Conservation (phyloP, 2,888 invertebrate species). For the Aphodius granarius region DNA sequence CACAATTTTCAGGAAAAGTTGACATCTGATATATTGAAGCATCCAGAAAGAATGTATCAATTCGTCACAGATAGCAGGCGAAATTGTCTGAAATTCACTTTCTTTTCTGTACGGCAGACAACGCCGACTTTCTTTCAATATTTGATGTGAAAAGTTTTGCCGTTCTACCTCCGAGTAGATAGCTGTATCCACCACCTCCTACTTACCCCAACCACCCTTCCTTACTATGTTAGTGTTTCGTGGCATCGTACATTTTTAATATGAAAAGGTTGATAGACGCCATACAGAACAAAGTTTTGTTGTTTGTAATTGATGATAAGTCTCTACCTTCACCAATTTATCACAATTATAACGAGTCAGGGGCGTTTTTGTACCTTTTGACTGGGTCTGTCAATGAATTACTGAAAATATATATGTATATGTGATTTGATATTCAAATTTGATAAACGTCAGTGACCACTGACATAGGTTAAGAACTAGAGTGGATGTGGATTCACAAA, state of each 20-base stretch:
- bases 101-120: background rate
- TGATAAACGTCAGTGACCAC: no score
- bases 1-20: background rate
- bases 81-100: background rate
- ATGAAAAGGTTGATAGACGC: background rate
- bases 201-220: background rate
- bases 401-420: no score
- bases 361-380: no score
- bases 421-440: no score
- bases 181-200: background rate
- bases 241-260: conserved; percentile 19
- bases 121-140: conserved; percentile 4
- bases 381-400: no score
- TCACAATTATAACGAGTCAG: no score
- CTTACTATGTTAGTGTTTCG: conserved; percentile 17
- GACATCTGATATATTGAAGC: background rate
- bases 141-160: conserved; percentile 20
- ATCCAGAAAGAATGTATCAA: background rate
- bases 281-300: background rate
- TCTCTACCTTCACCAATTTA: no score
- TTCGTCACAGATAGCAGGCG: background rate
- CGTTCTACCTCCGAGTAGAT: background rate
- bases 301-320: background rate
- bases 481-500: no score
- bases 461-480: no score